phyloP scores from a whole-genome alignment of 2,888 invertebrate species.

The Imbricaverruca yamaguchii region DNA sequence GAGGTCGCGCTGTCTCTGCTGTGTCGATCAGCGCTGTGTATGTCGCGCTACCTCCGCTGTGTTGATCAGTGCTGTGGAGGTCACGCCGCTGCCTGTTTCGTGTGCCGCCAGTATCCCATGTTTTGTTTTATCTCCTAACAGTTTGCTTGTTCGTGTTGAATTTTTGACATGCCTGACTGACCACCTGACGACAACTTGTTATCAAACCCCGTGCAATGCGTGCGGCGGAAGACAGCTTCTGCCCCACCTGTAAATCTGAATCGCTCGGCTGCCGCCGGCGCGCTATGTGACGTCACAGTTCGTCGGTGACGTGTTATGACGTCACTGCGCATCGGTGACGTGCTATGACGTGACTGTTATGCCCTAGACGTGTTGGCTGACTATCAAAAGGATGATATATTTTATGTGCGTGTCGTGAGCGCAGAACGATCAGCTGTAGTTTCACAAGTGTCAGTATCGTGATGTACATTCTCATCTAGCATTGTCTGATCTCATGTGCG shows the following conservation, averaged over 20 bases:
- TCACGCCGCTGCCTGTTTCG: too few relatives aligned
- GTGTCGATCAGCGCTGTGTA: too few relatives aligned
- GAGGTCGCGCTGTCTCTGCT: too few relatives aligned
- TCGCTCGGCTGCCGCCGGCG: background rate
- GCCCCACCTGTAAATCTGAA: background rate
- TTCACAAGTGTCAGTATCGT: background rate
- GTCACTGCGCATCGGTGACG: too few relatives aligned
- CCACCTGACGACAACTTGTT: background rate
- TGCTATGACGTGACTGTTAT: too few relatives aligned
- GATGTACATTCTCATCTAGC: constrained; percentile 15
- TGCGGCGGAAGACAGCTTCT: background rate
- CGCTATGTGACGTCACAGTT: too few relatives aligned
- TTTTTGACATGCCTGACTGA: background rate
- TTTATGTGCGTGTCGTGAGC: constrained; percentile 9
- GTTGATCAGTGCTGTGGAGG: too few relatives aligned
- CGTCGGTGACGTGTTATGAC: too few relatives aligned
- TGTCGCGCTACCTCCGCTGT: too few relatives aligned
- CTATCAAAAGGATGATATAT: constrained; percentile 7
- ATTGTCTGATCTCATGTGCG: constrained; percentile 18
- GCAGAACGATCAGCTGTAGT: background rate
- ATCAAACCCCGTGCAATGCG: constrained; percentile 19
- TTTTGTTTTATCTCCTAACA: constrained; percentile 6
- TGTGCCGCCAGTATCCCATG: background rate
- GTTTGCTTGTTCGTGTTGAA: constrained; percentile 12
- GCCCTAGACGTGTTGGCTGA: background rate